These are phyloP conservation scores for Orchesellides sinensis DNA, from an alignment of 2,888 invertebrate species.

Conservation along the genomic window DNA sequence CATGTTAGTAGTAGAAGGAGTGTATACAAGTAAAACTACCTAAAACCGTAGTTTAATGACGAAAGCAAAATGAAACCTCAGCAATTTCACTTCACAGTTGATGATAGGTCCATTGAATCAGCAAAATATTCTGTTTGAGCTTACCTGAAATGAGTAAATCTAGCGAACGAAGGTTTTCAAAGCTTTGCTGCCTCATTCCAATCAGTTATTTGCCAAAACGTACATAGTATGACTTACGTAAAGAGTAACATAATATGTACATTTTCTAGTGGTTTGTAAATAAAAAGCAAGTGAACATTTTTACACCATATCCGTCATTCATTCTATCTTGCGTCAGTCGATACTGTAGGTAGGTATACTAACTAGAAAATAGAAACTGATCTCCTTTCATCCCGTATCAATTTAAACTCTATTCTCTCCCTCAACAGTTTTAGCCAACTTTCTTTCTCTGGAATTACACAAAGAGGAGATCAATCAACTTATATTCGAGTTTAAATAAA, in stretches of 20 bases:
- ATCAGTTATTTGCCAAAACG: too few relatives aligned
- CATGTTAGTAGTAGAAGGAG: too few relatives aligned
- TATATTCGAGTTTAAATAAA: conserved; percentile 4
- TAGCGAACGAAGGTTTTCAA: background rate
- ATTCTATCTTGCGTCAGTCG: background rate
- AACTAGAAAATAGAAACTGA: background rate
- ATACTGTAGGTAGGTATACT: conserved; percentile 3
- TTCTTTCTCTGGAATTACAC: background rate
- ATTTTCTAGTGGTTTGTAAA: too few relatives aligned
- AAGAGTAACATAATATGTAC: too few relatives aligned
- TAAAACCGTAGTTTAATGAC: background rate
- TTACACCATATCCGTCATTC: background rate
- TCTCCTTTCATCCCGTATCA: conserved; percentile 13
- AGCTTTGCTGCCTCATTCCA: background rate
- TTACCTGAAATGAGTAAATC: background rate
- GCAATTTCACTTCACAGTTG: conserved; percentile 14
- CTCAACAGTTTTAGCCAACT: background rate
- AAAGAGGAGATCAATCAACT: conserved; percentile 12
- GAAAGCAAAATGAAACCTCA: conserved; percentile 14
- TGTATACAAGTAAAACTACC: background rate
- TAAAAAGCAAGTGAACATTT: background rate
- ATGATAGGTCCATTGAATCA: conserved; percentile 5
- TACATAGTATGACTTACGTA: background rate
- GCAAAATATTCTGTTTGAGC: conserved; percentile 12
- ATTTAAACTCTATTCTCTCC: conserved; percentile 3